Evolutionary conservation across 2,113 vertebrate species (phyloP).

Genomic region (Noturus placidus): DNA sequence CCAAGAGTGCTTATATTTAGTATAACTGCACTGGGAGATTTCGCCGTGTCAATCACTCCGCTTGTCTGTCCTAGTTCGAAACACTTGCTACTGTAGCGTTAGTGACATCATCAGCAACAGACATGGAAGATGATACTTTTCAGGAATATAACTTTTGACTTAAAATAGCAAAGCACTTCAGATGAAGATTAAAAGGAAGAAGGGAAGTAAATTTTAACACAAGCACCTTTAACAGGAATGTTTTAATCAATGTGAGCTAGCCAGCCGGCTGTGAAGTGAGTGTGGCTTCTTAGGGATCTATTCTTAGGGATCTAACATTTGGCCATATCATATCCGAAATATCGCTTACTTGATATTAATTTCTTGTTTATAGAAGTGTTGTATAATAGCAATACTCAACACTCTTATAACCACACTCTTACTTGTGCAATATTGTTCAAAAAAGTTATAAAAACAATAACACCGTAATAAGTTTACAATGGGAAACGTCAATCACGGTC

Average conservation of each 20-base stretch:
- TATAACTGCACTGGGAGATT: background rate
- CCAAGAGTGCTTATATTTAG: background rate
- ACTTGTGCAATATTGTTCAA: background rate
- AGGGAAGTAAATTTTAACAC: background rate
- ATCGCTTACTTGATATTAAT: background rate
- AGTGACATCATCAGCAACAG: background rate
- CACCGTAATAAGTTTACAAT: no score
- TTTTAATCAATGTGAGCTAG: background rate
- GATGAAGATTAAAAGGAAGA: background rate
- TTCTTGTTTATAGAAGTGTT: background rate
- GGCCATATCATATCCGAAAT: background rate
- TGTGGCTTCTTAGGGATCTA: background rate
- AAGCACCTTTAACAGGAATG: background rate
- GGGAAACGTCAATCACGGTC: no score
- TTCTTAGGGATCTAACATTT: background rate
- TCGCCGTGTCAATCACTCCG: background rate
- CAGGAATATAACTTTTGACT: background rate
- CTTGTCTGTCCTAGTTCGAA: background rate
- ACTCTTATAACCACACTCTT: background rate
- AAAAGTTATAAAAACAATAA: no score
- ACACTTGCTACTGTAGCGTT: background rate
- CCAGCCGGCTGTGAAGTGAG: background rate
- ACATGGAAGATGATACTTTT: background rate
- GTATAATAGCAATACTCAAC: background rate
- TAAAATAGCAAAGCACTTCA: background rate